Conservation (phyloP, 2,113 vertebrate genomes). For the Cyanoramphus novaezelandiae region DNA sequence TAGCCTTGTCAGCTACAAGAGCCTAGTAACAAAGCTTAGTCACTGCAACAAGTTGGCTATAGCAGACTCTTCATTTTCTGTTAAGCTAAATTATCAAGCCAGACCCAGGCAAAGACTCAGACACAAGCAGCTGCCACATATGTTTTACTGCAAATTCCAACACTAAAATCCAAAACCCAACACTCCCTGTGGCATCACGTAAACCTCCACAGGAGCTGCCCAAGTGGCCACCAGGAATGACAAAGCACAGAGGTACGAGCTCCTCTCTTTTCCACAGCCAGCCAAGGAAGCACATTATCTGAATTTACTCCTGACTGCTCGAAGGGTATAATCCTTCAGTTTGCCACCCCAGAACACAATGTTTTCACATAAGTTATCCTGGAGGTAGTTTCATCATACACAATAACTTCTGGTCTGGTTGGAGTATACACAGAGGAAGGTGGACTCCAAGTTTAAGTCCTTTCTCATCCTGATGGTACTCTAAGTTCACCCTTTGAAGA, state of each 20-base stretch:
- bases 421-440: not conserved
- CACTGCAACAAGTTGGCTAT: not conserved
- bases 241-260: not conserved
- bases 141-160: not conserved
- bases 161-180: not conserved
- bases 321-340: not conserved
- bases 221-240: not conserved
- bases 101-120: not conserved
- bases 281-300: not conserved
- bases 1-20: not conserved
- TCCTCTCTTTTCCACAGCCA: not conserved
- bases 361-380: not conserved
- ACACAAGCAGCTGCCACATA: not conserved
- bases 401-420: not conserved
- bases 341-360: accelerated
- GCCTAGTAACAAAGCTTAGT: not conserved
- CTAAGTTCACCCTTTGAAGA: not conserved
- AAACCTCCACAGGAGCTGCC: not conserved
- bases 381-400: not conserved
- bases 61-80: not conserved
- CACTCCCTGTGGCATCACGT: not conserved
- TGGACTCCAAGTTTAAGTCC: not conserved
- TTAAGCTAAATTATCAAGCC: not conserved
- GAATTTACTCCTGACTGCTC: not conserved
- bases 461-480: not conserved